Conservation (phyloP, 2,888 invertebrate species). For the Drosophila anomalata region DNA sequence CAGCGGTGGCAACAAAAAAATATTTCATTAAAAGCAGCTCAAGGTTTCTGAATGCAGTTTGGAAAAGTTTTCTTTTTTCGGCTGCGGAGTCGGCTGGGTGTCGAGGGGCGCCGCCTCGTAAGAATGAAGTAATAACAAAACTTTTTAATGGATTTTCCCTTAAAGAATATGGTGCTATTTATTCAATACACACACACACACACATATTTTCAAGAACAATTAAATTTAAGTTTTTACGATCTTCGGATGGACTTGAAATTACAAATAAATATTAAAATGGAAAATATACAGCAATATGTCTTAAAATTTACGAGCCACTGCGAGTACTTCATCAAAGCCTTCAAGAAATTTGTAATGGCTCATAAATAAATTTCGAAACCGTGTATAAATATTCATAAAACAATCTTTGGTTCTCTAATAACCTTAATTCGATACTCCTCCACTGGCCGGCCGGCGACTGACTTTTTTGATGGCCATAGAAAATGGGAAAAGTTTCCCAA, state of each 20-base stretch:
- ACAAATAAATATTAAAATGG: no score
- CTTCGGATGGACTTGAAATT: no score
- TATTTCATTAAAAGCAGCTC: constrained; percentile 76
- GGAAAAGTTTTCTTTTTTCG: constrained; percentile 51
- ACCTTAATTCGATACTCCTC: constrained; percentile 19
- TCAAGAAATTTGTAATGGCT: not conserved
- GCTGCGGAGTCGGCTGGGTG: constrained; percentile 15
- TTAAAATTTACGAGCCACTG: no score
- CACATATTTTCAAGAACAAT: constrained; percentile 9
- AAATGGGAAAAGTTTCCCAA: constrained; percentile 40
- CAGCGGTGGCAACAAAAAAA: constrained; percentile 21
- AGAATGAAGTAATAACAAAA: constrained; percentile 50
- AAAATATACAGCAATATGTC: no score
- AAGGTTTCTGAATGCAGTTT: constrained; percentile 72
- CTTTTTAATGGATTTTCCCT: constrained; percentile 71
- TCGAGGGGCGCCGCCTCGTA: constrained; percentile 9
- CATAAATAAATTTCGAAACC: not conserved
- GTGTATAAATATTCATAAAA: constrained; percentile 1
- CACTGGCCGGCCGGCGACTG: constrained; percentile 3
- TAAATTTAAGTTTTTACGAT: constrained; percentile 12
- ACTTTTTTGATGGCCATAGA: constrained; percentile 1
- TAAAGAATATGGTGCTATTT: constrained; percentile 30
- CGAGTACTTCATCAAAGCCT: not conserved
- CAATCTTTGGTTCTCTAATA: not conserved
- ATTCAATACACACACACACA: constrained; percentile 11